These are phyloP conservation scores for Drosophila bocki DNA, from an alignment of 1,140 invertebrate genomes.

Conservation along the genomic window DNA sequence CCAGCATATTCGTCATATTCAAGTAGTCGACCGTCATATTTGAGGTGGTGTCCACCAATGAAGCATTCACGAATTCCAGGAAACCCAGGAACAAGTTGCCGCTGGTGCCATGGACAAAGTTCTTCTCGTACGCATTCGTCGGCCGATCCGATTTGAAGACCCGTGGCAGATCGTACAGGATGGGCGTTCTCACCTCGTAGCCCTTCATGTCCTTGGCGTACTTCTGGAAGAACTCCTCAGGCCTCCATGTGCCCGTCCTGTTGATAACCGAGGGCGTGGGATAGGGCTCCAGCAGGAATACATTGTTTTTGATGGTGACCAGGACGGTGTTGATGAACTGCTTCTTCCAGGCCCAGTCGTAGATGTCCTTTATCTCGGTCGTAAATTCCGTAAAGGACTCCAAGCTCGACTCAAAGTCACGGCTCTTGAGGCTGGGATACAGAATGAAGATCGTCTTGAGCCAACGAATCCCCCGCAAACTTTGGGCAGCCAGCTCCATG, in stretches of 20 bases:
- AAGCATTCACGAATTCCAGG: slow-evolving; percentile 64
- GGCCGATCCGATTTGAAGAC: slow-evolving; percentile 57
- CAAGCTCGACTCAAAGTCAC: slow-evolving; percentile 24
- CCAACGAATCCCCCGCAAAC: slow-evolving; percentile 47
- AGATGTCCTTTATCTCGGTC: slow-evolving; percentile 26
- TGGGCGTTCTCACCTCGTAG: slow-evolving; percentile 57
- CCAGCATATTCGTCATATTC: slow-evolving; percentile 45
- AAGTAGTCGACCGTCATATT: slow-evolving; percentile 34
- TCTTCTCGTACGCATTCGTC: slow-evolving; percentile 27
- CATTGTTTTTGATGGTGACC: slow-evolving; percentile 59
- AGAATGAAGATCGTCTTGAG: slow-evolving; percentile 72
- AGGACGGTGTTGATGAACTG: slow-evolving; percentile 68
- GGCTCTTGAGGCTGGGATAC: slow-evolving; percentile 36
- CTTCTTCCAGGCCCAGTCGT: slow-evolving; percentile 65
- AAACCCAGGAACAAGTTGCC: slow-evolving; percentile 68
- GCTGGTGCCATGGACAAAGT: slow-evolving; percentile 59
- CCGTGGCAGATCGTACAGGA: slow-evolving; percentile 67
- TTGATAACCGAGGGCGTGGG: slow-evolving; percentile 56
- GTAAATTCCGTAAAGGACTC: slow-evolving; percentile 32
- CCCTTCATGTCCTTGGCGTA: slow-evolving; percentile 54
- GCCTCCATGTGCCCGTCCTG: slow-evolving; percentile 52
- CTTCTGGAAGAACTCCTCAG: slow-evolving; percentile 52
- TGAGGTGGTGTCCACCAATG: slow-evolving; percentile 50
- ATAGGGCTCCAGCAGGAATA: slow-evolving; percentile 68
- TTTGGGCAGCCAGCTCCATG: slow-evolving; percentile 68